phyloP scores from a whole-genome alignment of 2,113 vertebrate genomes.

The Saguinus midas region DNA sequence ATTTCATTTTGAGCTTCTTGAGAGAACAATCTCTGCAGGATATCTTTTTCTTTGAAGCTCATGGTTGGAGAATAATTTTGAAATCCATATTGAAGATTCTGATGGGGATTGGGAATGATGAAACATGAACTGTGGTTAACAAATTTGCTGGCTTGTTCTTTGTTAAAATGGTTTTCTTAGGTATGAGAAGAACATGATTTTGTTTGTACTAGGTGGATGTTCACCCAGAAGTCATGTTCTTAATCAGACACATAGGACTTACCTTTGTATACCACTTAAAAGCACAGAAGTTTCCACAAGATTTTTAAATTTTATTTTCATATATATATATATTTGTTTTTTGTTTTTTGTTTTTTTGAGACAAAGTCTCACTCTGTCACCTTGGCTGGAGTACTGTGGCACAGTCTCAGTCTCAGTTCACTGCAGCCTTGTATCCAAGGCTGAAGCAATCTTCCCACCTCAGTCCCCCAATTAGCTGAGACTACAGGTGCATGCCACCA shows the following conservation, averaged over 20 bases:
- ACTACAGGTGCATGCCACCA: no score
- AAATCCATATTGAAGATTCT: slow-evolving; percentile 27
- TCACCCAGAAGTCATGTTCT: background rate
- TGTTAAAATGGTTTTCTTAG: background rate
- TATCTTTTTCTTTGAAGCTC: slow-evolving; percentile 24
- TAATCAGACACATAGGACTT: background rate
- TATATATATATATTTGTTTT: no score
- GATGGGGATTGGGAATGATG: background rate
- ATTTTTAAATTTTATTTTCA: no score
- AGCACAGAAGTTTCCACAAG: background rate
- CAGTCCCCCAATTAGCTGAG: no score
- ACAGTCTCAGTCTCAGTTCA: no score
- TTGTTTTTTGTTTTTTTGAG: no score
- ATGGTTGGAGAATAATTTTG: background rate
- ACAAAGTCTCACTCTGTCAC: no score
- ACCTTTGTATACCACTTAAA: background rate
- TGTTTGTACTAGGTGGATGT: background rate
- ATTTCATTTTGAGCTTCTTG: slow-evolving; percentile 48
- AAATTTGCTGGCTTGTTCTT: background rate
- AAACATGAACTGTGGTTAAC: background rate
- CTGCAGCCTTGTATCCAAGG: no score
- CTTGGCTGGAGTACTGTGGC: no score
- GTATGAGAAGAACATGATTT: background rate
- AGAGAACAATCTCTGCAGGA: background rate
- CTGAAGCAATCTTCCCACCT: no score